Base-by-base conservation (phyloP, 2,888 invertebrate genomes). In the Sipha maydis region DNA sequence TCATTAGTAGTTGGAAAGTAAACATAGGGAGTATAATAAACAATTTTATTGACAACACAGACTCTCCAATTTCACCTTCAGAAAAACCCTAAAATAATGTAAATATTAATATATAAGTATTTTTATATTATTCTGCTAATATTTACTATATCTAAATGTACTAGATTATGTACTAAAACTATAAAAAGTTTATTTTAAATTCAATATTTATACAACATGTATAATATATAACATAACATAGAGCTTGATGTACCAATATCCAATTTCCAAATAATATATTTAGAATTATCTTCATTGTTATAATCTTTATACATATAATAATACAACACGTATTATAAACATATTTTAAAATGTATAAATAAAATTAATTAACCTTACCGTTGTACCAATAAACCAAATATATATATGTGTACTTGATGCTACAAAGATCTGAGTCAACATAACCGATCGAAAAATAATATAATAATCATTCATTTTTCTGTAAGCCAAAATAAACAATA, bases 401-500 rank as follows among this genome's bases (percentile, higher is more conserved):
- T 25, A 8, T 56, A 78, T 21, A 31, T 78, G 78, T 78, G 54
- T 31, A 78, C 21, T 11, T 21, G 78, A 78, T 11, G 56, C 56
- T 9, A 78, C 28, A 56, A 78, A 56, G 8, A 78, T 78, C 21
- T 78, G 56, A 78, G 8, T 28, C 3, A 78, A 34, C 7, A 78
- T 21, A 9, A 21, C 9, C 2, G 78, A 31, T 48, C 31, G 54
- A 8, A 54, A 56, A 3, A 78, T 21, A 31, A 3, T 31, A 21
- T 78, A 78, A 56, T 21, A 56, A 21, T 56, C 78, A 8, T 78
- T 31, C 19, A 78, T 9, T 25, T 78, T 54, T 56, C 78, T 78
- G 56, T 31, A 56, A 56, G 31, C 28, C 48, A 56, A 31, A 56
- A 31, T 8, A 41, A 56, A 56, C 7, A 76, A 41, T 25, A 41